A percentile compares a stretch with the other conserved stretches of the same genome.
These are phyloP conservation scores for Stichopus chloronotus DNA, from an alignment of 35 echinoderm and acorn worm genomes.

Conservation along the genomic window DNA sequence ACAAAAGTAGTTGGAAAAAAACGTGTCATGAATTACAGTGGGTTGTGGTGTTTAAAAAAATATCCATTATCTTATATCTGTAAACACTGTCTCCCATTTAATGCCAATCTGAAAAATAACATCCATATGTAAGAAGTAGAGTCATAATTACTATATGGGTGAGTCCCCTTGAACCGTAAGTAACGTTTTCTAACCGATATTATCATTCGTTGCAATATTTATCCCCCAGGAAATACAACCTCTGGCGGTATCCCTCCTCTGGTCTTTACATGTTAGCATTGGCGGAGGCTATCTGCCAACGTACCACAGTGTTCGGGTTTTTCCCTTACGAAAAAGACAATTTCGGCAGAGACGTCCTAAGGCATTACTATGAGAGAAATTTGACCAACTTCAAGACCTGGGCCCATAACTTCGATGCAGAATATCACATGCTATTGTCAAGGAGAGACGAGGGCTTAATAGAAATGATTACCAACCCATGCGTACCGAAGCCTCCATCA, in stretches of 20 bases:
- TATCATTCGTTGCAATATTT: not conserved
- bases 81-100: too few relatives aligned
- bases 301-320: not conserved
- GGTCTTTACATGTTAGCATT: constrained; percentile 31
- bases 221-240: not conserved
- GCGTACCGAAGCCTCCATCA: not conserved
- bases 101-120: too few relatives aligned
- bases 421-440: constrained; percentile 13
- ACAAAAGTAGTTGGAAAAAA: too few relatives aligned
- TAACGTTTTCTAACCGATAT: not conserved
- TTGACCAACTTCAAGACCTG: not conserved
- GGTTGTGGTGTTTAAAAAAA: too few relatives aligned
- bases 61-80: too few relatives aligned
- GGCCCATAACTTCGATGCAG: constrained; percentile 9
- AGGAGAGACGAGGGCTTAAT: not conserved
- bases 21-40: too few relatives aligned
- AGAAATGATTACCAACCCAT: not conserved
- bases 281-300: not conserved
- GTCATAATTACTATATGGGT: too few relatives aligned
- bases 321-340: constrained; percentile 18
- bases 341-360: not conserved
- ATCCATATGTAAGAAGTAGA: too few relatives aligned
- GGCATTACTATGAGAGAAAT: constrained; percentile 9
- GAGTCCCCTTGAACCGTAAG: too few relatives aligned
- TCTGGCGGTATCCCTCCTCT: constrained; percentile 1